Base-by-base conservation (phyloP, 1,140 invertebrate genomes). In the Dinothrombium tinctorium region DNA sequence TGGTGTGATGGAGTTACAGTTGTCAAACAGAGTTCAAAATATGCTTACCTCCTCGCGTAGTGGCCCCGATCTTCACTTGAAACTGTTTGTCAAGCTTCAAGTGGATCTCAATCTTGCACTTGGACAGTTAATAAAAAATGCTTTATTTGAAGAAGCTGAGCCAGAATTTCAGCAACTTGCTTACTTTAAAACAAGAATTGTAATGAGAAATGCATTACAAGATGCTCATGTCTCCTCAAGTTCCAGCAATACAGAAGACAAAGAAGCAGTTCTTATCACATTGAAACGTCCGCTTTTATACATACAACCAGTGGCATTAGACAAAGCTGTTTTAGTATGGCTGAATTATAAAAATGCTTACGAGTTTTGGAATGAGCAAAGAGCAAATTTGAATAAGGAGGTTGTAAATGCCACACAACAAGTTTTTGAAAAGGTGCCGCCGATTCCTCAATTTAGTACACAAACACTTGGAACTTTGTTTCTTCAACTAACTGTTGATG, bases 301-400 rank as follows among this genome's bases (percentile, higher is more conserved):
- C 56, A 74, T 92, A 26, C 87, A 95, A 59, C 89, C 89, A 0
- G 70, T 86, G 50, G 86, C 89, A 3, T 76, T 96, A 28, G 89
- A 96, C 57, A 81, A 82, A 57, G 87, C 87, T 21, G 89, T 96
- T 44, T 66, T 95, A 1, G 86, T 95, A 7, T 95, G 87, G 87
- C 61, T 95, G 32, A 95, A 94, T 60, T 96, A 95, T 55, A 92
- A 92, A 60, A 94, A 92, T 60, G 87, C 89, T 0, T 95, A 95
- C 53, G 87, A 95, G 55, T 95, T 94, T 60, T 96, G 89, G 87
- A 89, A 84, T 48, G 87, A 94, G 55, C 89, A 94, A 58, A 60
- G 86, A 17, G 71, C 76, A 0, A 80, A 74, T 54, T 61, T 87
- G 2, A 86, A 81, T 51, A 79, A 76, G 40, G 53, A 55, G 40